These are phyloP conservation scores for Cyanistes caeruleus DNA, from an alignment of 2,113 vertebrate species.

Conservation along the genomic window DNA sequence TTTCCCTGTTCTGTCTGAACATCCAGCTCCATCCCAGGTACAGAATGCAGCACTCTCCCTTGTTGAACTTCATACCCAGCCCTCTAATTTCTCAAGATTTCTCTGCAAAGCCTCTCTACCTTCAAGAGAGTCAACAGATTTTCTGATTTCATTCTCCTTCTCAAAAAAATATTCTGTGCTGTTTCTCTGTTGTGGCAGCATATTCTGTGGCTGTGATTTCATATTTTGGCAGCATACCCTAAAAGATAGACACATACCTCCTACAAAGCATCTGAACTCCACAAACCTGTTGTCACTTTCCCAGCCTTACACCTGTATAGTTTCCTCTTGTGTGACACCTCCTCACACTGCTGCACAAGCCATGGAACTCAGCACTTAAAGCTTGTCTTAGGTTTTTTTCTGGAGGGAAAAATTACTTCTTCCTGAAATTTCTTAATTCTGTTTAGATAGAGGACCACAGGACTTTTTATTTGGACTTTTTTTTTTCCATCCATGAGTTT, in stretches of 20 bases:
- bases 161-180: neutral
- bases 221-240: neutral
- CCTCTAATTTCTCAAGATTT: neutral
- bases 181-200: neutral
- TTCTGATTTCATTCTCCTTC: neutral
- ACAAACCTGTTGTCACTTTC: neutral
- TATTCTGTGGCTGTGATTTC: neutral
- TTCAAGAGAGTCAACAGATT: neutral
- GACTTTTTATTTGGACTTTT: neutral
- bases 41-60: neutral
- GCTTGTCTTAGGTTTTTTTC: neutral
- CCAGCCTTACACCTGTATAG: neutral
- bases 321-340: neutral
- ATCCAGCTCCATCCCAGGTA: no score
- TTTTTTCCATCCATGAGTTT: neutral
- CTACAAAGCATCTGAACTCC: neutral
- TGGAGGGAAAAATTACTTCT: neutral
- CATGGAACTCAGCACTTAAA: neutral
- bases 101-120: neutral
- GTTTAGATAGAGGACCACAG: neutral
- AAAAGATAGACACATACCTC: neutral
- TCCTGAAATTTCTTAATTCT: neutral
- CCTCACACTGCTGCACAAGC: neutral
- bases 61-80: neutral
- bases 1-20: neutral